Evolutionary conservation across 92 coral and sea anemone species (phyloP).

Genomic region (Galaxea fascicularis): DNA sequence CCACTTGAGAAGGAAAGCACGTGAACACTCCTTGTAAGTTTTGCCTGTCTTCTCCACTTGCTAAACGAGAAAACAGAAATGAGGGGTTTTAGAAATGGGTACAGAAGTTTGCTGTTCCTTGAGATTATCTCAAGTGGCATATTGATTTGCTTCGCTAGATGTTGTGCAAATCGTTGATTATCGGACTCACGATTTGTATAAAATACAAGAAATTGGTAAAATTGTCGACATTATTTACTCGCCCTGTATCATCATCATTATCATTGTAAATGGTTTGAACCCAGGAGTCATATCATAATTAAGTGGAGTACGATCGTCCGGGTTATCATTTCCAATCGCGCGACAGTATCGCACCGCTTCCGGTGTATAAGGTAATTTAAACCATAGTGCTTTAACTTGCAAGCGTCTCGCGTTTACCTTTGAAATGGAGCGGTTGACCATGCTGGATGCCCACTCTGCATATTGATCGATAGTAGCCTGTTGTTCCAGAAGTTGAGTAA

Average conservation of each 20-base stretch:
- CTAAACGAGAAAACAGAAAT: constrained; percentile 40
- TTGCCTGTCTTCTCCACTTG: constrained; percentile 76
- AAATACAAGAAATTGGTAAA: too few relatives aligned
- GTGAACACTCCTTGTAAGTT: constrained; percentile 83
- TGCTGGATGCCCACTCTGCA: constrained; percentile 96
- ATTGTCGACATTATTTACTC: too few relatives aligned
- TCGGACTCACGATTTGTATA: too few relatives aligned
- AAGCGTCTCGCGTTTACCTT: constrained; percentile 61
- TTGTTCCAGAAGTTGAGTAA: constrained; percentile 95
- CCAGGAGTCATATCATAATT: too few relatives aligned
- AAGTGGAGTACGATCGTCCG: too few relatives aligned
- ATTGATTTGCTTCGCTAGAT: background rate
- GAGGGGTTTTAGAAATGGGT: background rate
- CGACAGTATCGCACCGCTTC: too few relatives aligned
- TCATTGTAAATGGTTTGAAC: too few relatives aligned
- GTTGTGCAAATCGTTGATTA: too few relatives aligned
- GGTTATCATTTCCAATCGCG: too few relatives aligned
- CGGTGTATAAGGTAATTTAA: too few relatives aligned
- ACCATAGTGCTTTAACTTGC: background rate
- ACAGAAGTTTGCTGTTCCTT: background rate
- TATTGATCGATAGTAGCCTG: constrained; percentile 99
- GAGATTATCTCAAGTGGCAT: background rate
- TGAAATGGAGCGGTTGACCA: constrained; percentile 89
- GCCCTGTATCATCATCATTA: too few relatives aligned
- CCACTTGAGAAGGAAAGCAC: constrained; percentile 94